Evolutionary conservation across 2,113 vertebrate species (phyloP), one percentile per base, ranked within the genome.

Genomic region (Emydura subglobosa): DNA sequence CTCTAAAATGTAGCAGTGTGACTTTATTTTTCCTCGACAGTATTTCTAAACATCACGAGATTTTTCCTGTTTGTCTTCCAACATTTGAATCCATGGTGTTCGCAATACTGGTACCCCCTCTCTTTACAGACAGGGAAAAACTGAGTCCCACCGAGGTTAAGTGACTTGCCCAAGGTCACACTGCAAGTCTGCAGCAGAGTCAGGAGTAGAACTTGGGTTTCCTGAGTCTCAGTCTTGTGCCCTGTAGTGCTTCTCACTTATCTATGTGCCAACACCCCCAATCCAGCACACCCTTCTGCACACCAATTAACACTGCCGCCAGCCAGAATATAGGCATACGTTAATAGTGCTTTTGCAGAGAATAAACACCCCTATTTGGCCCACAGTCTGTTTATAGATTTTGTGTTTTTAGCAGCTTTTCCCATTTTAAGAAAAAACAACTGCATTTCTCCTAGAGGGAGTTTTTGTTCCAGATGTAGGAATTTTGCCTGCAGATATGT

Each of bases 41-140:
- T 39, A 39, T 7, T 44, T 89, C 83, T 76, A 59, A 79, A 21
- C 78, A 10, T 44, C 50, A 34, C 5, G 4, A 12, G n/a, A 61
- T 85, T 76, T 92, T 87, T n/a, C 55, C 59, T 50, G 61, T 14
- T n/a, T 47, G 39, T 2, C 25, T 47, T 87, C 59, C 39, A 61
- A 7, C 0, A 0, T 47, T 51, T 76, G 13, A 24, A 76, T 76
- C 80, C n/a, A 39, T 21, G 6, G 59, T 2, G n/a, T 47, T 86
- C 25, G 10, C 19, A 51, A 4, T 16, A 78, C 34, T 9, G 51
- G 74, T 31, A 78, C 47, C 44, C 34, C 89, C 19, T 54, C 4
- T 7, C 29, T 78, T 68, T 29, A 44, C 29, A 81, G 39, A 57
- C 34, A 31, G 61, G 10, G 61, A 65, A 68, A 68, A 68, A 68